Base-by-base conservation (phyloP, 2,888 invertebrate species). In the Dendrolimus pini region DNA sequence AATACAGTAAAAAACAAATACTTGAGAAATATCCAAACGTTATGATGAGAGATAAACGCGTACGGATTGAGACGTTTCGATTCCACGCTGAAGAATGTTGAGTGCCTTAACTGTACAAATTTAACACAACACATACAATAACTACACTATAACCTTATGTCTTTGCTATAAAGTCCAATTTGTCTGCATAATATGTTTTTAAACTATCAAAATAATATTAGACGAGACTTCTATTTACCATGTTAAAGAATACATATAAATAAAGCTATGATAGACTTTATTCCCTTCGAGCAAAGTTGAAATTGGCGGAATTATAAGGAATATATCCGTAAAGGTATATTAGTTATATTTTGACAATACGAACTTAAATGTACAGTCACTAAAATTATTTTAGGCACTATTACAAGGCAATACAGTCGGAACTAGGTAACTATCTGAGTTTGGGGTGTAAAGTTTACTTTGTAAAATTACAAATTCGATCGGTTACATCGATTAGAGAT, bases 31-130 rank as follows among this genome's bases (percentile, higher is more conserved):
- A 47, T 47, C 47, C 47, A 47, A 62, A 61, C 66, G 67, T 71
- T 75, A 77, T 78, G 78, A 81, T 77, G 72, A 70, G 72, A 83
- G 79, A 83, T 82, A 80, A 81, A 47, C 47, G 47, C 76, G 70
- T 75, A 77, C 72, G 82, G 77, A 88, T 88, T 86, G 86, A 88
- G 85, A 80, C 81, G 82, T 85, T 73, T 67, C 69, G 68, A 74
- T 76, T 78, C 79, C 75, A 79, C 81, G 79, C 74, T 69, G 47
- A 70, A 78, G 82, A 80, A 85, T 84, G 80, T 74, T 70, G 76
- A 76, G 71, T 73, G 78, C 47, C 47, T 12, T 47, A 47, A 47
- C 47, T 10, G 47, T 47, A 47, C 47, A 47, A 47, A 1, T 10
- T 47, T 47, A 47, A 47, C 9, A 47, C 12, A 47, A 47, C 6